A percentile compares a stretch with the other conserved stretches of the same genome.
Evolutionary conservation across 2,797 vertebrate genomes (phyloP).

Genomic region (Astyanax mexicanus): DNA sequence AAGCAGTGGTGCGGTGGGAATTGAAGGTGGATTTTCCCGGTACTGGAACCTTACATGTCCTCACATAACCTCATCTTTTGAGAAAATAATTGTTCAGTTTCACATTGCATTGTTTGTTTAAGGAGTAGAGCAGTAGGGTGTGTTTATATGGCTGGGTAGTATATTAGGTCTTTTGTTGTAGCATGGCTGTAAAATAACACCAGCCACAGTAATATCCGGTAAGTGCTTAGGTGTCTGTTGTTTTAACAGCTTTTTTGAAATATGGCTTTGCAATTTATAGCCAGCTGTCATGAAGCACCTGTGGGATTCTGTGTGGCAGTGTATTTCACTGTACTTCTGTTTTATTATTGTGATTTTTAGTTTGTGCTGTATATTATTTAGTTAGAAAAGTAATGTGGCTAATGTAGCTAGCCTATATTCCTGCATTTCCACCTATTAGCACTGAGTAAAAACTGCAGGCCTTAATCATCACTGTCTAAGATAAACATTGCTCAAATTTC

Average conservation of each 20-base stretch:
- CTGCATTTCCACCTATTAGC: too few species aligned
- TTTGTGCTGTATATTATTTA: too few species aligned
- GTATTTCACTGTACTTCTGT: conserved; percentile 17
- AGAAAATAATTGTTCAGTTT: background rate
- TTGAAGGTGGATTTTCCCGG: conserved; percentile 43
- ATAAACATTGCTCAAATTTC: too few species aligned
- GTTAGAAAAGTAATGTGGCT: too few species aligned
- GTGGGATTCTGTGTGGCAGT: conserved; percentile 1
- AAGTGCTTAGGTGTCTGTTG: background rate
- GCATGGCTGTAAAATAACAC: background rate
- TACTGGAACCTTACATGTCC: conserved; percentile 24
- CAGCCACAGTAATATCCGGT: background rate
- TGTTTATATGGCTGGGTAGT: background rate
- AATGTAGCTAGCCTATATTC: too few species aligned
- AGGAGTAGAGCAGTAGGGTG: too few species aligned
- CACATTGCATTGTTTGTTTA: background rate
- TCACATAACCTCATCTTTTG: background rate
- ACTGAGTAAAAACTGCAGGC: too few species aligned
- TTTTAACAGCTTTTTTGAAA: conserved; percentile 20
- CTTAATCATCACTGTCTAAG: too few species aligned
- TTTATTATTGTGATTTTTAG: too few species aligned
- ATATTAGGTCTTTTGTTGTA: background rate
- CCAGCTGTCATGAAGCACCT: background rate
- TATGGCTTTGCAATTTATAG: conserved; percentile 12
- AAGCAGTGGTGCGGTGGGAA: conserved; percentile 60